Conservation (phyloP, 2,888 invertebrate species). For the Oeneis ivallda region DNA sequence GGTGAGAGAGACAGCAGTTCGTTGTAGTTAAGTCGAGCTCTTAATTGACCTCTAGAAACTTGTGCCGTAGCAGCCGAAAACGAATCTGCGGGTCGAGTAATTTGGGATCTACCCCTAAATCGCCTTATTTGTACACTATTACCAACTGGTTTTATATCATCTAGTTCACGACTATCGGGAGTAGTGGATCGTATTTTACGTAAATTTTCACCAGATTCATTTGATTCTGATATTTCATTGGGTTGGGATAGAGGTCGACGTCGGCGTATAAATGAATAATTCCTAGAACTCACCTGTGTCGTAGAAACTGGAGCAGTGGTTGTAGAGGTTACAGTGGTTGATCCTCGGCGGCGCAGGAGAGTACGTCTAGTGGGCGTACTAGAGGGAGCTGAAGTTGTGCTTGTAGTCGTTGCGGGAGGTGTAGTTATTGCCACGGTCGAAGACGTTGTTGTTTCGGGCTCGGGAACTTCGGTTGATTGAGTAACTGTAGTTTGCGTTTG, state of each 20-base stretch:
- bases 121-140: conserved; percentile 49
- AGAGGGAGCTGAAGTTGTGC: conserved; percentile 48
- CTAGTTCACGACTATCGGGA: conserved; percentile 71
- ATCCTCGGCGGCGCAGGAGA: conserved; percentile 54
- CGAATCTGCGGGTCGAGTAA: conserved; percentile 57
- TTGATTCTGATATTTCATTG: conserved; percentile 71
- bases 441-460: conserved; percentile 49
- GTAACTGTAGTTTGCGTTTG: conserved; percentile 42
- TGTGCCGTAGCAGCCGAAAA: conserved; percentile 67
- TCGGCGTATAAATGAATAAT: conserved; percentile 72
- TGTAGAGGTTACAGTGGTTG: conserved; percentile 50
- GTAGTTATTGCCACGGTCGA: conserved; percentile 56
- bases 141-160: conserved; percentile 44
- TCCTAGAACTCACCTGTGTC: conserved; percentile 82
- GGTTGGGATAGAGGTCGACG: conserved; percentile 64
- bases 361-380: conserved; percentile 53
- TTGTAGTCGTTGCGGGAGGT: conserved; percentile 48
- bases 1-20: conserved; percentile 81
- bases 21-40: conserved; percentile 62
- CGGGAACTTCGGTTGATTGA: conserved; percentile 50
- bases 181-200: conserved; percentile 76
- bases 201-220: conserved; percentile 51
- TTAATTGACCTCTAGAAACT: conserved; percentile 61
- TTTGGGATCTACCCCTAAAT: conserved; percentile 56
- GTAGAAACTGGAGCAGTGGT: conserved; percentile 53